Evolutionary conservation across 1,140 invertebrate genomes (phyloP), one percentile per base, ranked within the genome.

Genomic region (Trichonephila clavipes): DNA sequence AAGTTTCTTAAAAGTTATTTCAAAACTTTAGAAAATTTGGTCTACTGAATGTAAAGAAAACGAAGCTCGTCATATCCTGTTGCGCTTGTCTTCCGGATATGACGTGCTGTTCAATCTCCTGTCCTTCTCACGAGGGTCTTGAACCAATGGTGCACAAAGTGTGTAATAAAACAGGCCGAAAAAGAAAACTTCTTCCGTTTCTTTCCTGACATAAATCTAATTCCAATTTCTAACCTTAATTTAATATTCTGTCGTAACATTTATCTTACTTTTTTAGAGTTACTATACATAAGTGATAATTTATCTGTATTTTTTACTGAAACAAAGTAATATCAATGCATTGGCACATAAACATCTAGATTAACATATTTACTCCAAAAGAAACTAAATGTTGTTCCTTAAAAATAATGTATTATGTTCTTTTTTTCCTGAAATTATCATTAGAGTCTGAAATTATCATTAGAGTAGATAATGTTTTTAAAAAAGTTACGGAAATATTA

Each of bases 71-170:
- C 69, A 77, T 77, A 77, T 77, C 69, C 69, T 77, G 69, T 77
- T 77, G 24, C 69, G 24, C 28, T 18, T 77, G 28, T 10, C 69
- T 28, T 24, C 69, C 69, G 69, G 69, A 77, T 77, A 77, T 77
- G 69, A 77, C 69, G 69, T 77, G 34, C 69, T 40, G 24, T 77
- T 77, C 69, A 77, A 77, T 77, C 66, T 69, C 66, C 66, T 24
- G 66, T 28, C 66, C 21, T 24, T 69, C 69, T 40, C 61, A 5
- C 28, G 14, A 34, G 5, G 24, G 28, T 19, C 10, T 34, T 77
- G 28, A 24, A 34, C 69, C 28, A 77, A 24, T 77, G 69, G 69
- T 77, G 69, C 28, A 28, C 28, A 77, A 77, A 77, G 28, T 77
- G 69, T 40, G 24, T 77, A 77, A 77, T 77, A 24, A 77, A 77